Evolutionary conservation across 2,113 vertebrate genomes (phyloP).

Genomic region (Theristicus caerulescens): DNA sequence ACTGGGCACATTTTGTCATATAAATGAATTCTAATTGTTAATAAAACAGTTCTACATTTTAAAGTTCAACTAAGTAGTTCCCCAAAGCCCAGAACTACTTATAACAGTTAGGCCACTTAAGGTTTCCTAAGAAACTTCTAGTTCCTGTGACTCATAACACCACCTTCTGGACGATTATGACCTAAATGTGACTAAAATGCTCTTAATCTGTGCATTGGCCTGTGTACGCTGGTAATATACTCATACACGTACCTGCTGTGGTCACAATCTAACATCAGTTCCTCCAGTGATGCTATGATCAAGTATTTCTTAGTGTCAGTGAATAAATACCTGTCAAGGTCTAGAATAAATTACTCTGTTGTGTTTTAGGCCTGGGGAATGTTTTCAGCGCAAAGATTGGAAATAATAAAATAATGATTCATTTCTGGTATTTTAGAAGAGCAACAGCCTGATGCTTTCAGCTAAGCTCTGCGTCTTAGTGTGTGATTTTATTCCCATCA

Average conservation of each 20-base stretch:
- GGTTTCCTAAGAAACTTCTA: neutral
- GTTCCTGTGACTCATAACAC: conserved; percentile 51
- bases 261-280: neutral
- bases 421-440: conserved; percentile 48
- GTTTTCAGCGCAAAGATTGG: neutral
- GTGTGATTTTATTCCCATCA: neutral
- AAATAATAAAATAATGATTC: conserved; percentile 45
- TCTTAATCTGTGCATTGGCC: neutral
- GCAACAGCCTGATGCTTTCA: neutral
- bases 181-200: conserved; percentile 12
- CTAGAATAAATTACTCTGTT: neutral
- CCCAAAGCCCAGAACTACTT: neutral
- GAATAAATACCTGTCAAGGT: neutral
- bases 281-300: neutral
- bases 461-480: neutral
- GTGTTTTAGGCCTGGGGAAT: neutral
- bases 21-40: neutral
- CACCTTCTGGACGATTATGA: conserved; percentile 5
- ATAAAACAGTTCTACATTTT: neutral
- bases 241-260: neutral
- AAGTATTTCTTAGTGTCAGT: neutral
- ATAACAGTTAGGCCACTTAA: neutral
- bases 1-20: neutral
- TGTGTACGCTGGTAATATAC: neutral
- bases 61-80: neutral